Base-by-base conservation (phyloP, 2,797 vertebrate genomes). In the Alauda arvensis region DNA sequence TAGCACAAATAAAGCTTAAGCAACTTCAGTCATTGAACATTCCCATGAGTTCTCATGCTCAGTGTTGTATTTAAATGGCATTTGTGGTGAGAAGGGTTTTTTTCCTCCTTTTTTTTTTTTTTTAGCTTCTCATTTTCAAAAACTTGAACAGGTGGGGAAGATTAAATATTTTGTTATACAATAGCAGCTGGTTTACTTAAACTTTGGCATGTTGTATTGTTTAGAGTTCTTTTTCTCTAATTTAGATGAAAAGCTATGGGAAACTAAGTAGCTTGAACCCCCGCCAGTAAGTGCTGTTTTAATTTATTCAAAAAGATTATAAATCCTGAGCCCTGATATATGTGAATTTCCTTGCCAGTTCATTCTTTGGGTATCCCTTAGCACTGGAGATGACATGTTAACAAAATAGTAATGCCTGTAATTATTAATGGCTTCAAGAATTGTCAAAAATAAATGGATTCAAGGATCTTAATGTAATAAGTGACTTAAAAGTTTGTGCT, bases 191-290 rank as follows among this genome's bases (percentile, higher is more conserved):
- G 18, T 79, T 91, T 85, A 77, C 67, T 91, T 85, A 75, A 88
- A 79, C 79, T 92, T 88, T 75, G 59, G 65, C 62, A 71, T 75
- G 51, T 74, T 88, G 52, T 15, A 11, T 46, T 89, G 72, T 79
- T 94, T 87, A 71, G 72, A 77, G 51, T 88, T 76, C 53, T 63
- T 90, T 84, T 85, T 85, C 65, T 89, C 75, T 66, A 91, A 66
- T 77, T 93, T 80, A 66, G 74, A 87, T 66, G 5, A 62, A 79
- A 70, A 91, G 45, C 59, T 87, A 42, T 85, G 72, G 40, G 82
- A 92, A 92, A 59, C 66, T 66, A 53, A 83, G 62, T 89, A 80
- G 33, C 24, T 87, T 88, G 90, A 93, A 76, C 21, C 25, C 29
- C 40, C 80, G 62, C 72, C 86, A 85, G 15, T 65, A 77, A 90